phyloP scores from a whole-genome alignment of 2,888 invertebrate genomes.

The Drosophila seclusa region DNA sequence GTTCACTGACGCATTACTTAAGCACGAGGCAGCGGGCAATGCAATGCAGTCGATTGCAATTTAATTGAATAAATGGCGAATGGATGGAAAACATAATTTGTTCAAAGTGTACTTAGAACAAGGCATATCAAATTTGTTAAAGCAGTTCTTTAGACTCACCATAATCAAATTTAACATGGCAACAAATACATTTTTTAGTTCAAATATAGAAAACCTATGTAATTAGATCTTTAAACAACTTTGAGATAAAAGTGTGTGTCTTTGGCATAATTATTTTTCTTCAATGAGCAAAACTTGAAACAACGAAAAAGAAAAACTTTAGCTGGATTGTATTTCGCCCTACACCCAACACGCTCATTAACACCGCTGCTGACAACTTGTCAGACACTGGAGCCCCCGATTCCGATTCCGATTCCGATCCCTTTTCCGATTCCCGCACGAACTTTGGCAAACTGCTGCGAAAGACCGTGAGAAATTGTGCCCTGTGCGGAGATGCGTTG shows the following conservation, averaged over 20 bases:
- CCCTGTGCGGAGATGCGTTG: neutral
- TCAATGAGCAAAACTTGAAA: constrained; percentile 1
- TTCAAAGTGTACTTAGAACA: neutral
- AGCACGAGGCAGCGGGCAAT: constrained; percentile 3
- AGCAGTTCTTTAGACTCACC: neutral
- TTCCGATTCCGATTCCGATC: neutral
- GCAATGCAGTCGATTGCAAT: neutral
- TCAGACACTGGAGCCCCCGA: constrained; percentile 21
- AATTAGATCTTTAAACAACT: neutral
- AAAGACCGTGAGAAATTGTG: constrained; percentile 61
- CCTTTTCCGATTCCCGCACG: constrained; percentile 6
- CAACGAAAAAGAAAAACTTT: neutral
- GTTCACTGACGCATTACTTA: neutral
- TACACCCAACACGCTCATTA: constrained; percentile 53
- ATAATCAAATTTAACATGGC: too few relatives aligned
- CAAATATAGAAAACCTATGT: neutral
- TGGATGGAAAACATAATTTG: neutral
- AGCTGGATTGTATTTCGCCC: constrained; percentile 21
- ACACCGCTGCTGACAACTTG: constrained; percentile 64
- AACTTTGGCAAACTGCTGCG: constrained; percentile 34
- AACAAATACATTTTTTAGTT: neutral
- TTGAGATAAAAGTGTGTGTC: neutral
- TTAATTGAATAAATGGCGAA: neutral
- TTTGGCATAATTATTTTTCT: neutral
- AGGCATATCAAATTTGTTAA: neutral